These are phyloP conservation scores for Macropodus opercularis DNA, from an alignment of 2,797 vertebrate genomes.

Conservation along the genomic window DNA sequence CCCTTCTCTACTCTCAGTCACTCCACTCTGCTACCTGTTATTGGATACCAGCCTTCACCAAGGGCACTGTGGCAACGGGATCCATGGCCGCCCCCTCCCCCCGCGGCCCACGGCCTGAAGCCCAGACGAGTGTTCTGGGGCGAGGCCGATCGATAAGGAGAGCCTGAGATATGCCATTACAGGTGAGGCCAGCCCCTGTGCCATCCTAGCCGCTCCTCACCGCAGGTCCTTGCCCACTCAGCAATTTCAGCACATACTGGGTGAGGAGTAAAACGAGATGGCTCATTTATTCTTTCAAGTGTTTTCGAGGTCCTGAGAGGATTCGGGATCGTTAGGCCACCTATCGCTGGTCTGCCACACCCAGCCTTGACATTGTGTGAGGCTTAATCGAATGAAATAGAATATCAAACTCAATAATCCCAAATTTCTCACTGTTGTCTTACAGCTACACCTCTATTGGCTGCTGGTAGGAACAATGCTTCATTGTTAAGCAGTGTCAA, in stretches of 20 bases:
- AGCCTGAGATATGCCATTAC: slow-evolving; percentile 76
- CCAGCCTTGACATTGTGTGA: slow-evolving; percentile 70
- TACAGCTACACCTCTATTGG: neutral
- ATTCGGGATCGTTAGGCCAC: slow-evolving; percentile 68
- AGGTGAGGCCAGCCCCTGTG: slow-evolving; percentile 71
- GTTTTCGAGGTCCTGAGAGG: slow-evolving; percentile 64
- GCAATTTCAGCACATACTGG: slow-evolving; percentile 67
- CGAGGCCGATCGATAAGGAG: slow-evolving; percentile 71
- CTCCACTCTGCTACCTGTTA: slow-evolving; percentile 62
- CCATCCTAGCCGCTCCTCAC: slow-evolving; percentile 64
- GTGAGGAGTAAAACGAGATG: slow-evolving; percentile 65
- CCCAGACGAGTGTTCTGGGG: slow-evolving; percentile 72
- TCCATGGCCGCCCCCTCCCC: slow-evolving; percentile 49
- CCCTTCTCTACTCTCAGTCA: slow-evolving; percentile 28
- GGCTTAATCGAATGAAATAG: slow-evolving; percentile 68
- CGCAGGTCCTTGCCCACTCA: slow-evolving; percentile 61
- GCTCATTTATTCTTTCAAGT: slow-evolving; percentile 72
- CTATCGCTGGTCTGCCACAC: slow-evolving; percentile 65
- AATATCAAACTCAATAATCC: slow-evolving; percentile 65
- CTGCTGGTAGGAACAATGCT: slow-evolving; percentile 4
- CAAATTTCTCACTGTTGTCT: slow-evolving; percentile 33
- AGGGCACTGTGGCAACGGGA: slow-evolving; percentile 77
- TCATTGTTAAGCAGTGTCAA: slow-evolving; percentile 16
- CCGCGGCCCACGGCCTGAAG: slow-evolving; percentile 57
- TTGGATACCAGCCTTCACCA: slow-evolving; percentile 75